Conservation (phyloP, 2,113 vertebrate genomes). For the Irena cyanogastra region DNA sequence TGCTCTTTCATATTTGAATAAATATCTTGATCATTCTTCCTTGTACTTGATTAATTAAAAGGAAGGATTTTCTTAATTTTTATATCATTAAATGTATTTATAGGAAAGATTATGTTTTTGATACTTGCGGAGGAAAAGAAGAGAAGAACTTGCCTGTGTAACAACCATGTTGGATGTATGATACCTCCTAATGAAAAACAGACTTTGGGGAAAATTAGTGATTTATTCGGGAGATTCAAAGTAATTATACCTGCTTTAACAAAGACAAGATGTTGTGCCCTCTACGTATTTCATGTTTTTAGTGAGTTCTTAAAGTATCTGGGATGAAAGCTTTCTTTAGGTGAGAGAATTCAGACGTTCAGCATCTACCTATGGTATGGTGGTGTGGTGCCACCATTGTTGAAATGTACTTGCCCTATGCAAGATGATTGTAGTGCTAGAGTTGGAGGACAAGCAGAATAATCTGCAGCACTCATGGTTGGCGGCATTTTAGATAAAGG, state of each 20-base stretch:
- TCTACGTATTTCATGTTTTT: background rate
- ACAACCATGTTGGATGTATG: background rate
- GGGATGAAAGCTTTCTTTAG: background rate
- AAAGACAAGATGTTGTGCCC: background rate
- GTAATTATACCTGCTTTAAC: background rate
- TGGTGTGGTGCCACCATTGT: accelerated
- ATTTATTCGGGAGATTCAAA: background rate
- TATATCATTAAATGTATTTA: background rate
- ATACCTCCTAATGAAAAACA: background rate
- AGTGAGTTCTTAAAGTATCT: background rate
- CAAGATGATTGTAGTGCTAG: background rate
- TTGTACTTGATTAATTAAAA: background rate
- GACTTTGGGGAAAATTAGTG: background rate
- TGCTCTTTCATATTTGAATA: background rate
- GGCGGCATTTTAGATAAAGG: background rate
- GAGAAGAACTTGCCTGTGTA: background rate
- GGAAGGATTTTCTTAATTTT: background rate
- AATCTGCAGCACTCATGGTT: background rate
- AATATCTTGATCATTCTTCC: background rate
- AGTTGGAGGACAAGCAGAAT: background rate
- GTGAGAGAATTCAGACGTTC: background rate
- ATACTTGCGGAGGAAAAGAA: background rate
- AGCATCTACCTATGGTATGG: accelerated
- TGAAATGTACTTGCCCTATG: too few relatives aligned
- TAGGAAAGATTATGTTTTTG: background rate